Base-by-base conservation (phyloP, 2,113 vertebrate genomes). In the Syngnathus typhle region DNA sequence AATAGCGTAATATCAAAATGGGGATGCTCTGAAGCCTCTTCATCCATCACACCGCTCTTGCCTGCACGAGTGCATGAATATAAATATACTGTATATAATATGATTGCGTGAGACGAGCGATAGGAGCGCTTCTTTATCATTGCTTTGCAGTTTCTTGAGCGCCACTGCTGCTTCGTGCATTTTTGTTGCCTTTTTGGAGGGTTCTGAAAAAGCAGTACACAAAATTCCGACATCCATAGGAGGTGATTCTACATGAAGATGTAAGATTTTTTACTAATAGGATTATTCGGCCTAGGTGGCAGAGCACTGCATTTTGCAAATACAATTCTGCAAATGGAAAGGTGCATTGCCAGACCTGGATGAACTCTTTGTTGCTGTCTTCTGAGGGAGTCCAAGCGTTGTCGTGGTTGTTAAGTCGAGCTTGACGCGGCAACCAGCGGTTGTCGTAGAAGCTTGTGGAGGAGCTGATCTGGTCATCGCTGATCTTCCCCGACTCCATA, bases 311-410 rank as follows among this genome's bases (percentile, higher is more conserved):
- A 59, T 37, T 37, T 16, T 38, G 13, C 12, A 32, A 59, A 37
- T 37, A 37, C 8, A 32, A 23, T 58, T 56, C 8, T 46, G 44
- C 5, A 16, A 13, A 58, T 18, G 7, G 27, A 59, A 52, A 52
- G 49, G 49, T 27, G 11, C 9, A 6, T 12, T 55, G 52, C 6
- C 60, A 39, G 44, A 98, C 96, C 95, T 99, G 96, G 64, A 99
- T 94, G 65, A 90, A 98, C 70, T 99, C 97, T 76, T 92, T 98
- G 92, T 91, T 95, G 89, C 92, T 97, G 84, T 98, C 97, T 71
- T 96, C 91, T 7, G 91, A 91, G 7, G 97, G 97, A 0, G 96
- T 98, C 96, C 97, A 98, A 75, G 93, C 97, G 0, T 99, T 98
- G 91, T 98, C 93, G 2, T 94, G 91, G 2, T 95, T 95, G 73